These are phyloP conservation scores for Carcina quercana DNA, from an alignment of 2,888 invertebrate species.

Conservation along the genomic window DNA sequence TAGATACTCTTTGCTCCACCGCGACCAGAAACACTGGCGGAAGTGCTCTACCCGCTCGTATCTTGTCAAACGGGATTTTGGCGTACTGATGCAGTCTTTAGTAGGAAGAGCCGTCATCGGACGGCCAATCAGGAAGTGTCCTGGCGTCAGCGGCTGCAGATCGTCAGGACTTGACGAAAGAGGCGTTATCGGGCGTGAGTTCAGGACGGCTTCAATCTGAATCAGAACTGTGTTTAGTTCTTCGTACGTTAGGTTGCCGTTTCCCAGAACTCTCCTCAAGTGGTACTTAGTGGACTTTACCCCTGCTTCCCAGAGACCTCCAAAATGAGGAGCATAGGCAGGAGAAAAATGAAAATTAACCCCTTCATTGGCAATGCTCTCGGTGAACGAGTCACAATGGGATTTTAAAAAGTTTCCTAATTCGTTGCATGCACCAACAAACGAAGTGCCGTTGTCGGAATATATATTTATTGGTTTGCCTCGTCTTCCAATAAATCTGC, in stretches of 20 bases:
- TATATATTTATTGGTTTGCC: background rate
- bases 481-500: background rate
- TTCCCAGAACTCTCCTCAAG: slow-evolving; percentile 3
- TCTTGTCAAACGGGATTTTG: slow-evolving; percentile 1
- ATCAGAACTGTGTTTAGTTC: background rate
- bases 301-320: slow-evolving; percentile 9
- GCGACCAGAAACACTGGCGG: slow-evolving; percentile 8
- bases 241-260: slow-evolving; percentile 3
- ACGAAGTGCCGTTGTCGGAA: slow-evolving; percentile 1
- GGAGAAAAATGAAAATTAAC: slow-evolving; percentile 11
- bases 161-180: background rate
- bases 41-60: slow-evolving; percentile 7
- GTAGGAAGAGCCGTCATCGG: slow-evolving; percentile 2
- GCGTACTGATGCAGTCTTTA: slow-evolving; percentile 1
- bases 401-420: slow-evolving; percentile 13
- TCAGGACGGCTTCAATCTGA: slow-evolving; percentile 4
- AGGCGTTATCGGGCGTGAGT: background rate
- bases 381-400: slow-evolving; percentile 2
- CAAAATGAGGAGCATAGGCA: slow-evolving; percentile 15
- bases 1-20: slow-evolving; percentile 9
- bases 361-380: slow-evolving; percentile 6
- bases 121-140: background rate
- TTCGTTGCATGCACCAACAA: slow-evolving; percentile 8
- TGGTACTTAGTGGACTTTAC: slow-evolving; percentile 10
- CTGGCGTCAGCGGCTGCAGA: background rate